Percentiles rank a stretch among this genome's conserved stretches.
These are phyloP conservation scores for Panzeria rudis DNA, from an alignment of 2,888 invertebrate species.

Conservation along the genomic window DNA sequence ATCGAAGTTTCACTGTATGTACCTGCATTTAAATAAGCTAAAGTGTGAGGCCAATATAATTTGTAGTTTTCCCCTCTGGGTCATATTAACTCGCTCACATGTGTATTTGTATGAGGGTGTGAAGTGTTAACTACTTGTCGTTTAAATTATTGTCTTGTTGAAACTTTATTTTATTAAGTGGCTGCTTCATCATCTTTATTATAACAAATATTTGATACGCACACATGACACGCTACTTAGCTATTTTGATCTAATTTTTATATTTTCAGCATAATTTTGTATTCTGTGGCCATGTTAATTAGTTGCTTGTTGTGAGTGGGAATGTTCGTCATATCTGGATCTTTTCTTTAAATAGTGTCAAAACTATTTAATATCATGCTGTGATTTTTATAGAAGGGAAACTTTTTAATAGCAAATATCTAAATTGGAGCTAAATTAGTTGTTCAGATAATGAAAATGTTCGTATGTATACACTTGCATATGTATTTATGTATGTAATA, in stretches of 20 bases:
- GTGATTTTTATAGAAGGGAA: slow-evolving; percentile 35
- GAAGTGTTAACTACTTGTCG: slow-evolving; percentile 71
- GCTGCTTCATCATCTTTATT: slow-evolving; percentile 67
- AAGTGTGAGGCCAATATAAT: neutral
- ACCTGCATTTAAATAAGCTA: neutral
- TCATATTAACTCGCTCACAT: neutral
- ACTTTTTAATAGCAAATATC: neutral
- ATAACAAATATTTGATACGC: slow-evolving; percentile 47
- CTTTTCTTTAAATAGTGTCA: slow-evolving; percentile 41
- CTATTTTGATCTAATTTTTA: slow-evolving; percentile 51
- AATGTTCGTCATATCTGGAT: slow-evolving; percentile 29
- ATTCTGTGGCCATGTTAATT: slow-evolving; percentile 63
- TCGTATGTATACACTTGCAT: no score
- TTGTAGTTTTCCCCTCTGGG: slow-evolving; percentile 43
- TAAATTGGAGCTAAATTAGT: neutral
- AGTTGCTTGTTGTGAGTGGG: slow-evolving; percentile 2
- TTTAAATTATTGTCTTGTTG: slow-evolving; percentile 71
- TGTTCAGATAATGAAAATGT: no score
- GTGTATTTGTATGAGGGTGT: slow-evolving; percentile 66
- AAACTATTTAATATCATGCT: slow-evolving; percentile 54
- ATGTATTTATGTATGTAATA: no score
- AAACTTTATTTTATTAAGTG: slow-evolving; percentile 74
- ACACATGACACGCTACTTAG: slow-evolving; percentile 64
- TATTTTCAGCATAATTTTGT: slow-evolving; percentile 25
- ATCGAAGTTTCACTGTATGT: no score